Conservation (phyloP, 1,140 invertebrate genomes). For the Pseudachorutes palmiensis region DNA sequence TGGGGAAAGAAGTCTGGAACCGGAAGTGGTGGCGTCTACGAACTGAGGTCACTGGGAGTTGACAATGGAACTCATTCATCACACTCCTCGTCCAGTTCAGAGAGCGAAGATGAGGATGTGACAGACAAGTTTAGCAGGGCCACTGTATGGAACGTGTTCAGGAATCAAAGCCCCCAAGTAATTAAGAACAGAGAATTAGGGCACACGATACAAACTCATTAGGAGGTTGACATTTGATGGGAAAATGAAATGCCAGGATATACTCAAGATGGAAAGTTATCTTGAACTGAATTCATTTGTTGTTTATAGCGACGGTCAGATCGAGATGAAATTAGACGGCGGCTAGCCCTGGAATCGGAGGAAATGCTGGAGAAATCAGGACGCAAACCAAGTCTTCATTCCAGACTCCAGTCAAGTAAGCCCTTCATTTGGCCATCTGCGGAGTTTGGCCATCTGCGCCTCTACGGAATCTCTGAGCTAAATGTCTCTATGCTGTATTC, state of each 20-base stretch:
- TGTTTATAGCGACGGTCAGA: slow-evolving; percentile 67
- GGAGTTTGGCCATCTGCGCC: slow-evolving; percentile 4
- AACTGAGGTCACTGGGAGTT: no score
- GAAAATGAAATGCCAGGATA: slow-evolving; percentile 1
- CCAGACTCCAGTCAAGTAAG: slow-evolving; percentile 72
- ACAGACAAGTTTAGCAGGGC: not conserved
- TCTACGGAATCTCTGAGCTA: not conserved
- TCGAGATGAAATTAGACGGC: slow-evolving; percentile 78
- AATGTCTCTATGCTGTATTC: not conserved
- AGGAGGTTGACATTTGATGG: not conserved
- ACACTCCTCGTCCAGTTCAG: not conserved
- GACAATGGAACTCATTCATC: no score
- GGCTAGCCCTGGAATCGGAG: slow-evolving; percentile 76
- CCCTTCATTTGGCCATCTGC: slow-evolving; percentile 26
- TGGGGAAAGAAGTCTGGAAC: no score
- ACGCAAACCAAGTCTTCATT: slow-evolving; percentile 76
- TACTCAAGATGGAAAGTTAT: no score
- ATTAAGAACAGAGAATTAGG: no score
- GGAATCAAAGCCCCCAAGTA: not conserved
- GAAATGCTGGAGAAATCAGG: slow-evolving; percentile 63
- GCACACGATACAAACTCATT: no score
- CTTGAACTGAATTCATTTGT: slow-evolving; percentile 8
- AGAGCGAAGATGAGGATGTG: not conserved
- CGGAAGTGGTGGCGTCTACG: no score
- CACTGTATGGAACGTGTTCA: not conserved